Base-by-base conservation (phyloP, 2,888 invertebrate species). In the Tuta absoluta region DNA sequence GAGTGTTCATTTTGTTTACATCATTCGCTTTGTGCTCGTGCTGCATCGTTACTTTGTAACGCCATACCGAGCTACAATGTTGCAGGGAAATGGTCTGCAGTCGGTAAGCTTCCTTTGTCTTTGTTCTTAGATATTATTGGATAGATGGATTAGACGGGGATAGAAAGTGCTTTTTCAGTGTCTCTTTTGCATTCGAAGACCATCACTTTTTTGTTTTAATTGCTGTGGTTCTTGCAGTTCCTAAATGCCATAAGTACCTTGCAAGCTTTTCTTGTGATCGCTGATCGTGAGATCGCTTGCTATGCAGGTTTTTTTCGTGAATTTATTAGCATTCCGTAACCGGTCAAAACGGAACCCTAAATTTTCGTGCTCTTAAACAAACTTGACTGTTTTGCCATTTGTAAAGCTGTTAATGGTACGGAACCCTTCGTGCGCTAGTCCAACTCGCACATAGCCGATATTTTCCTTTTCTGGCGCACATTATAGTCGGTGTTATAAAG, bases 31-130 rank as follows among this genome's bases (percentile, higher is more conserved):
- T 56, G 56, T 56, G 56, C 56, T 56, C 56, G 28, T 56, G 38
- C 62, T 68, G 66, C 65, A 65, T 68, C 63, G 68, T 56, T 56
- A 56, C 56, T 33, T 33, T 33, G 56, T 33, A 17, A 33, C 24
- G 28, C 56, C 17, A 24, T 17, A n/a, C 12, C 51, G 23, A 23
- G 51, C 51, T 33, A 56, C 56, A 56, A 56, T 56, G 33, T 56
- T 56, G 56, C 28, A 17, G 33, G 56, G 56, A 56, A 56, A 56
- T 56, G 56, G 56, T 24, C 28, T 56, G 56, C 17, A 56, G 28
- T 10, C 56, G 33, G 33, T 24, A 17, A 17, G 28, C 28, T 33
- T 28, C 28, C 33, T 56, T 33, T 56, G 28, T 33, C 24, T 24
- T 56, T 56, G 28, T 56, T 56, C 17, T 56, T 12, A 51, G 19